Evolutionary conservation across 2,888 invertebrate genomes (phyloP).

Genomic region (Ophion costatus): DNA sequence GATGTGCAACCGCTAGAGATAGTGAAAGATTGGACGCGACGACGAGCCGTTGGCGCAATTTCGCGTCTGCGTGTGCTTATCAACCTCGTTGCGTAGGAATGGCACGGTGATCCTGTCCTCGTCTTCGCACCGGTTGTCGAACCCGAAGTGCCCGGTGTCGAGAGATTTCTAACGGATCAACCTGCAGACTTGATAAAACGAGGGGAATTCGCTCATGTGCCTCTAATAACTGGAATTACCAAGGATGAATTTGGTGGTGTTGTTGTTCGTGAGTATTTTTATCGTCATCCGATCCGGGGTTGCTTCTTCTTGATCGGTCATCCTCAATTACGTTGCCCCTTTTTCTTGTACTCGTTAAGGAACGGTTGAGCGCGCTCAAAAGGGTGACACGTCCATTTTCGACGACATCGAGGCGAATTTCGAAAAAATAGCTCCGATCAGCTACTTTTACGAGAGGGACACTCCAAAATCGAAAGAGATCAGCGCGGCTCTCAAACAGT

Average conservation of each 20-base stretch:
- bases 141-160: slow-evolving; percentile 87
- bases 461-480: slow-evolving; percentile 84
- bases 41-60: too few species aligned
- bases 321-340: too few species aligned
- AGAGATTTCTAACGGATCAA: slow-evolving; percentile 86
- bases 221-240: slow-evolving; percentile 88
- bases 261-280: slow-evolving; percentile 85
- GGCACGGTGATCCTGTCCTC: slow-evolving; percentile 84
- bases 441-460: slow-evolving; percentile 86
- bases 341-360: slow-evolving; percentile 17
- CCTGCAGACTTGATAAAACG: slow-evolving; percentile 86
- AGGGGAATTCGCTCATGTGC: slow-evolving; percentile 86
- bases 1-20: too few species aligned
- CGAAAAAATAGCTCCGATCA: slow-evolving; percentile 86
- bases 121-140: slow-evolving; percentile 88
- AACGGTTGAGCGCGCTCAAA: slow-evolving; percentile 46
- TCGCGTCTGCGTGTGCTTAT: not conserved
- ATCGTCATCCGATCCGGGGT: not conserved
- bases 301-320: not conserved
- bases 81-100: slow-evolving; percentile 82
- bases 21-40: too few species aligned
- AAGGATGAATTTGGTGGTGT: slow-evolving; percentile 88
- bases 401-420: slow-evolving; percentile 86
- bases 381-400: slow-evolving; percentile 83
- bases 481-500: slow-evolving; percentile 84